phyloP scores from a whole-genome alignment of 2,888 invertebrate genomes.

The Ypsolopha sequella region DNA sequence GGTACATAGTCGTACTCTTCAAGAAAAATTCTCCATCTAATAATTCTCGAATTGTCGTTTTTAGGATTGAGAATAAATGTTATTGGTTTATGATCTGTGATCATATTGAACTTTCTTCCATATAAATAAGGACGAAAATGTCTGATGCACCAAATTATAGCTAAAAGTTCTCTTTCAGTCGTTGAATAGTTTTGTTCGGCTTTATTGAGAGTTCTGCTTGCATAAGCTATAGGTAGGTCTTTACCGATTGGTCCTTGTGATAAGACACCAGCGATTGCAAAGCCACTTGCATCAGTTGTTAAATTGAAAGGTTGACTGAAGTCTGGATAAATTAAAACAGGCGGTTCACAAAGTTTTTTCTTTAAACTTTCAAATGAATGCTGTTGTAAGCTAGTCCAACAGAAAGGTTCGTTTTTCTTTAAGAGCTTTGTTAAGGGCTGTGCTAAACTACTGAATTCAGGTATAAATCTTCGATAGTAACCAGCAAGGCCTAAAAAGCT shows the following conservation, averaged over 20 bases:
- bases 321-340: slow-evolving; percentile 10
- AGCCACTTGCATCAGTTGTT: slow-evolving; percentile 11
- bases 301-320: slow-evolving; percentile 10
- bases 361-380: no score
- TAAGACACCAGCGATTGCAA: slow-evolving; percentile 9
- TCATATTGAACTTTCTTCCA: no score
- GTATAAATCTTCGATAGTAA: no score
- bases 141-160: slow-evolving; percentile 8
- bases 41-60: slow-evolving; percentile 1
- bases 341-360: background rate
- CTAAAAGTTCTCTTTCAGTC: slow-evolving; percentile 10
- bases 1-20: no score
- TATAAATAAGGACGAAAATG: slow-evolving; percentile 7
- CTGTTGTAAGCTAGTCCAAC: no score
- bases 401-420: no score
- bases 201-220: background rate
- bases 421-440: no score
- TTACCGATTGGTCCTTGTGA: slow-evolving; percentile 3
- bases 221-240: no score
- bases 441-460: no score
- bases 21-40: background rate
- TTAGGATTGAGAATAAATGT: background rate
- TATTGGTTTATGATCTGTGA: slow-evolving; percentile 7
- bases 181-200: slow-evolving; percentile 10
- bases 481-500: no score